Evolutionary conservation across 2,797 vertebrate species (phyloP).

Genomic region (Gadopsis bispinosus): DNA sequence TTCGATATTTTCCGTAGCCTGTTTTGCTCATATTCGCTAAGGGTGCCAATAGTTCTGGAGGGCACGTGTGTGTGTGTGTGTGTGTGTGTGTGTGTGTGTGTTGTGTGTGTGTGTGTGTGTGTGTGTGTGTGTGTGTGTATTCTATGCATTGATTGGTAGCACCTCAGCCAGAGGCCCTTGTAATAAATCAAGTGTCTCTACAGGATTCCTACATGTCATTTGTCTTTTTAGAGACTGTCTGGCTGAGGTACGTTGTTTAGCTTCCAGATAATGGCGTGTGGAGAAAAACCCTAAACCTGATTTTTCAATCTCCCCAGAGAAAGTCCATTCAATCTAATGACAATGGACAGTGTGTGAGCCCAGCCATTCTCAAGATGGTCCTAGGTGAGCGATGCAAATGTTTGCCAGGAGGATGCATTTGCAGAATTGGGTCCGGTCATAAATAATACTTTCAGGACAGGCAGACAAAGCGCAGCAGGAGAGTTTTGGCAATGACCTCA

Average conservation of each 20-base stretch:
- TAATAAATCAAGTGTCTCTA: conserved; percentile 25
- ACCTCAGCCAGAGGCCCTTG: neutral
- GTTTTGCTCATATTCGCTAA: no score
- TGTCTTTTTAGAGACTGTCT: conserved; percentile 35
- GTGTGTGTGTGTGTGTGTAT: neutral
- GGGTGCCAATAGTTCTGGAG: no score
- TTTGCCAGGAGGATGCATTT: conserved; percentile 46
- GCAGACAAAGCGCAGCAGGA: conserved; percentile 2
- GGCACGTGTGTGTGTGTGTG: no score
- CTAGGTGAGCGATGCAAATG: conserved; percentile 20
- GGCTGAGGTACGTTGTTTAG: conserved; percentile 18
- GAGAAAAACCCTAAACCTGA: conserved; percentile 12
- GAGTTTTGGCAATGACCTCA: conserved; percentile 56
- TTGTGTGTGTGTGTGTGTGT: no score
- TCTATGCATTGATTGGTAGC: neutral
- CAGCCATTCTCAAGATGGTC: conserved; percentile 32
- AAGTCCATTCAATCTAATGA: conserved; percentile 37
- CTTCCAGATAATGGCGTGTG: conserved; percentile 29
- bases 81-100: no score
- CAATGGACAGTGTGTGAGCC: conserved; percentile 24
- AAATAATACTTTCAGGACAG: conserved; percentile 46
- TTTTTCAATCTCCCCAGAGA: conserved; percentile 21
- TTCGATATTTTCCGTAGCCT: no score
- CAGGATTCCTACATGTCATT: conserved; percentile 18
- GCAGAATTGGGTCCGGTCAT: conserved; percentile 55